Conservation (phyloP, 2,888 invertebrate genomes). For the Polyommatus icarus region DNA sequence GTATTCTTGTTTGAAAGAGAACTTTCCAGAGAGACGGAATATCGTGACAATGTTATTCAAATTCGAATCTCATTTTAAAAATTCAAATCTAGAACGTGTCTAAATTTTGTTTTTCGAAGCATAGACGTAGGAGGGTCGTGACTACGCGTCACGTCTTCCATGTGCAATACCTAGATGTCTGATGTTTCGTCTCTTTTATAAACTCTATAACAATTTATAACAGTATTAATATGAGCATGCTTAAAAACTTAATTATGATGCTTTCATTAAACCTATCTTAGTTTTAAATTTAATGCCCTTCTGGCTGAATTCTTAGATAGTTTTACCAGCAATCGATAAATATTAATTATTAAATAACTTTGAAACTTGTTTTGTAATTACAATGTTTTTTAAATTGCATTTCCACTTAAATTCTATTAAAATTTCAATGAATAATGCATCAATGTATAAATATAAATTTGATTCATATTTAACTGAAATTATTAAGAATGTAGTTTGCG, state of each 20-base stretch:
- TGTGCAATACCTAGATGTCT: not conserved
- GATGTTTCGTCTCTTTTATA: not conserved
- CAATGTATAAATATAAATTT: not conserved
- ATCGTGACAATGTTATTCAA: slow-evolving; percentile 17
- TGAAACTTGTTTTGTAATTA: not conserved
- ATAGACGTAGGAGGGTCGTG: slow-evolving; percentile 1
- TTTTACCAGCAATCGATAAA: not conserved
- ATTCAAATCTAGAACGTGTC: not conserved
- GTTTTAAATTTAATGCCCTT: not conserved
- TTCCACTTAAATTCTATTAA: not conserved
- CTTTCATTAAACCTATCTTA: not conserved
- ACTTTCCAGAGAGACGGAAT: not conserved
- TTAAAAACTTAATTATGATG: not conserved
- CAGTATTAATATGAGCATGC: slow-evolving; percentile 7
- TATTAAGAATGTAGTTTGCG: not conserved
- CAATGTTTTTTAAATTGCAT: too few species aligned
- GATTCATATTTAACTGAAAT: not conserved
- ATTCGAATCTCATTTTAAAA: not conserved
- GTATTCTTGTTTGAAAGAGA: slow-evolving; percentile 2
- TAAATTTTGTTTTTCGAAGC: slow-evolving; percentile 14
- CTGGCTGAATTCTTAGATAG: not conserved
- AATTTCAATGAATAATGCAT: not conserved
- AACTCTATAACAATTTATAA: not conserved
- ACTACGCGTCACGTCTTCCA: slow-evolving; percentile 22
- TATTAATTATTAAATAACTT: not conserved